A percentile compares a stretch with the other conserved stretches of the same genome.
phyloP scores from a whole-genome alignment of 2,113 vertebrate genomes.

The Poeciliopsis retropinna region DNA sequence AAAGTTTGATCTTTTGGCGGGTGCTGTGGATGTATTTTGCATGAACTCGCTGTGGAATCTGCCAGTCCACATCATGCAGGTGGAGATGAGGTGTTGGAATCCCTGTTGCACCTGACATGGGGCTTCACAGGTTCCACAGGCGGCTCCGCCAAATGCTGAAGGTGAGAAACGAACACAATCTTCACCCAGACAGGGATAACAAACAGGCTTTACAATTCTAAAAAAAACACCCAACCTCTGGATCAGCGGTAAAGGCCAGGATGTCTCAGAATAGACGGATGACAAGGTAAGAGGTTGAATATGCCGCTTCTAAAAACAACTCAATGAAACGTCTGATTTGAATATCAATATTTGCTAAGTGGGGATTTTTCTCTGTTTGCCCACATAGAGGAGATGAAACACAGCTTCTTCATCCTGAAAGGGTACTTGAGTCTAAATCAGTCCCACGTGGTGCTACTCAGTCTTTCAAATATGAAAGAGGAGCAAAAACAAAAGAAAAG shows the following conservation, averaged over 20 bases:
- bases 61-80: not conserved
- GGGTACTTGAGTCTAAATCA: no score
- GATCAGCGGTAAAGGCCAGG: not conserved
- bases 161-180: conserved; percentile 7
- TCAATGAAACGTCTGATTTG: not conserved
- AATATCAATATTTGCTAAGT: not conserved
- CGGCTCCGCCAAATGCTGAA: conserved; percentile 4
- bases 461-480: not conserved
- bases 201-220: not conserved
- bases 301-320: not conserved
- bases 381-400: no score
- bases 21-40: not conserved
- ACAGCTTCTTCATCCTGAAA: no score
- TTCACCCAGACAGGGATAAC: conserved; percentile 3
- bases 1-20: not conserved
- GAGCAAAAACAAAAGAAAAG: not conserved
- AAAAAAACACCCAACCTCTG: not conserved
- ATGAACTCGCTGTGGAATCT: not conserved
- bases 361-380: no score
- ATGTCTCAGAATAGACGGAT: not conserved
- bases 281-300: not conserved
- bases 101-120: conserved; percentile 1
- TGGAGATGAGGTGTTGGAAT: not conserved
- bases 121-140: conserved; percentile 1
- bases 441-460: not conserved